These are phyloP conservation scores for Lucilia sericata DNA, from an alignment of 1,140 invertebrate species.

Conservation along the genomic window DNA sequence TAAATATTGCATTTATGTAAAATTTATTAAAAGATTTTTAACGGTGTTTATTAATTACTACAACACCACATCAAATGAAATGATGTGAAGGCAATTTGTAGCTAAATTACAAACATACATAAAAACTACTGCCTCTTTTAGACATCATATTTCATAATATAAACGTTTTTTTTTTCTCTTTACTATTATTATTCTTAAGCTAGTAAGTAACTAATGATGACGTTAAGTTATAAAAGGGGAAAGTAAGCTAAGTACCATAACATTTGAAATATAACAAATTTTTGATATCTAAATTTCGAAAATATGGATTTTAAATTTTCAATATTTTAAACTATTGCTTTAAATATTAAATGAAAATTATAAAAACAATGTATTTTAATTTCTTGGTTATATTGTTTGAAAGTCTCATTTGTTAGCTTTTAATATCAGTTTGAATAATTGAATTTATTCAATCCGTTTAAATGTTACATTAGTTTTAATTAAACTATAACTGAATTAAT, in stretches of 20 bases:
- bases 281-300: too few species aligned
- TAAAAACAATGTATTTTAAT: too few species aligned
- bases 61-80: slow-evolving; percentile 22
- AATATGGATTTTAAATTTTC: too few species aligned
- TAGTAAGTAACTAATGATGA: not conserved
- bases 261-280: too few species aligned
- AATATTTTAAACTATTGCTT: too few species aligned
- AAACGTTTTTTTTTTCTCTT: not conserved
- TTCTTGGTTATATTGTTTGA: too few species aligned
- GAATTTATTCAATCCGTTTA: too few species aligned
- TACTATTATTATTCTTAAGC: not conserved
- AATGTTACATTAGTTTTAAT: too few species aligned
- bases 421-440: too few species aligned
- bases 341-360: too few species aligned
- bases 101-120: not conserved
- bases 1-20: not conserved
- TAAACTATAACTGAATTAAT: too few species aligned
- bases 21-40: slow-evolving; percentile 9
- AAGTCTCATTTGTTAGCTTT: too few species aligned
- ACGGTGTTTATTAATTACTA: slow-evolving; percentile 32
- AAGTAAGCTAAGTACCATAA: not conserved
- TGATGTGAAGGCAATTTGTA: slow-evolving; percentile 34
- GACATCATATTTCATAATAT: slow-evolving; percentile 36
- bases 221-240: not conserved
- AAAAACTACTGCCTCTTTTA: not conserved